Conservation (phyloP, 2,888 invertebrate genomes). For the Rotaria socialis region DNA sequence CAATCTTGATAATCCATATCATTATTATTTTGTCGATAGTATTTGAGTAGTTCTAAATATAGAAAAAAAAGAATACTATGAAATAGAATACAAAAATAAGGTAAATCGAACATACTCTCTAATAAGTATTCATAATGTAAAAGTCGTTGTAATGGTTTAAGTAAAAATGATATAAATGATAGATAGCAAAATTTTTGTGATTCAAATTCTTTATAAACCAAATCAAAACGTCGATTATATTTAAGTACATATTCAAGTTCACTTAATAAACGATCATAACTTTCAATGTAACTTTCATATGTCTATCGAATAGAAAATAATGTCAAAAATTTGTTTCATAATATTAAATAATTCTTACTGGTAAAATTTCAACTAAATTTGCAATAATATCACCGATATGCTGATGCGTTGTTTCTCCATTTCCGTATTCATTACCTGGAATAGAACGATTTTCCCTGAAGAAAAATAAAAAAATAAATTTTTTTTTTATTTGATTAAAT, state of each 20-base stretch:
- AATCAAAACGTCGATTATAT: conserved; percentile 69
- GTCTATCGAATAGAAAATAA: conserved; percentile 51
- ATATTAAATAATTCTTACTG: not conserved
- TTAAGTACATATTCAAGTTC: conserved; percentile 74
- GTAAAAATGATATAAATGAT: conserved; percentile 74
- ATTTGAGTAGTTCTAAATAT: conserved; percentile 31
- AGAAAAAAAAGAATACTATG: too few relatives aligned
- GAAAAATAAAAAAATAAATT: conserved; percentile 46
- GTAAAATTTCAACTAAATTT: conserved; percentile 17
- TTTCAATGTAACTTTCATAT: conserved; percentile 64
- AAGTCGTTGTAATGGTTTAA: conserved; percentile 76
- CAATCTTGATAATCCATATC: conserved; percentile 16
- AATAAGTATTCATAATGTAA: conserved; percentile 76
- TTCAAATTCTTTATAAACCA: conserved; percentile 73
- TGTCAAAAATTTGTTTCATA: not conserved
- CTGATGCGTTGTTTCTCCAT: conserved; percentile 69
- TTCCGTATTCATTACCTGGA: conserved; percentile 63
- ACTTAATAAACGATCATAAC: conserved; percentile 72
- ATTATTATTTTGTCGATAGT: conserved; percentile 27
- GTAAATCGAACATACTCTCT: conserved; percentile 65
- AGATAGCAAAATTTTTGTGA: conserved; percentile 78
- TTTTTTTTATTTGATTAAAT: not conserved
- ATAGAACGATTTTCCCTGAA: conserved; percentile 63
- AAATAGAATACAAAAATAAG: not conserved
- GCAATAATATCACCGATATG: conserved; percentile 39